Percentiles rank a stretch among this genome's conserved stretches.
phyloP scores from a whole-genome alignment of 1,140 invertebrate genomes.

The Carcinoscorpius rotundicauda region DNA sequence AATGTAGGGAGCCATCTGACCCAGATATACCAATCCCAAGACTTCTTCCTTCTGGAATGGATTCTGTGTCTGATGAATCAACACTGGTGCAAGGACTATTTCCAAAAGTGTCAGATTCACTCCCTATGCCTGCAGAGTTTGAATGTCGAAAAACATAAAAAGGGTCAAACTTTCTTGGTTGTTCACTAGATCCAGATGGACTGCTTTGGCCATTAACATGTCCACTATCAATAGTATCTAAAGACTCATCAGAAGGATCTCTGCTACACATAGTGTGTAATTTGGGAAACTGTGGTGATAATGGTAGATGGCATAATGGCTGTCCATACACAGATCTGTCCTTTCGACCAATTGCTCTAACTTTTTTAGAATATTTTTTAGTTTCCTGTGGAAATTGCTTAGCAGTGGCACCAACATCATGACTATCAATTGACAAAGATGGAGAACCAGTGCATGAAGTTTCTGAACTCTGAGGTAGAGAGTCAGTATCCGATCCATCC shows the following conservation, averaged over 20 bases:
- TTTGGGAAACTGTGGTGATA: slow-evolving; percentile 1
- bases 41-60: slow-evolving; percentile 22
- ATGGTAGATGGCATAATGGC: slow-evolving; percentile 5
- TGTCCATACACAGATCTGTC: slow-evolving; percentile 25
- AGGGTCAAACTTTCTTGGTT: slow-evolving; percentile 10
- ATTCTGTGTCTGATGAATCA: slow-evolving; percentile 42
- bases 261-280: slow-evolving; percentile 11
- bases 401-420: slow-evolving; percentile 8
- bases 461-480: slow-evolving; percentile 14
- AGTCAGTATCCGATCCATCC: slow-evolving; percentile 16
- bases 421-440: slow-evolving; percentile 8
- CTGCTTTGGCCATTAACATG: slow-evolving; percentile 1
- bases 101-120: slow-evolving; percentile 42
- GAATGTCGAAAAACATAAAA: slow-evolving; percentile 18
- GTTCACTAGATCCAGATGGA: slow-evolving; percentile 6
- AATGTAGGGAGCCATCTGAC: slow-evolving; percentile 54
- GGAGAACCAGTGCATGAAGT: slow-evolving; percentile 3
- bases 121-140: slow-evolving; percentile 38
- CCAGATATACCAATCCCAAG: slow-evolving; percentile 33
- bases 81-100: slow-evolving; percentile 44
- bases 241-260: slow-evolving; percentile 21
- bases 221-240: slow-evolving; percentile 22
- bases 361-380: slow-evolving; percentile 9
- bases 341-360: slow-evolving; percentile 13
- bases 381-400: slow-evolving; percentile 10